A percentile compares a stretch with the other conserved stretches of the same genome.
These are phyloP conservation scores for Phrynocephalus versicolor DNA, from an alignment of 2,113 vertebrate species.

Conservation along the genomic window DNA sequence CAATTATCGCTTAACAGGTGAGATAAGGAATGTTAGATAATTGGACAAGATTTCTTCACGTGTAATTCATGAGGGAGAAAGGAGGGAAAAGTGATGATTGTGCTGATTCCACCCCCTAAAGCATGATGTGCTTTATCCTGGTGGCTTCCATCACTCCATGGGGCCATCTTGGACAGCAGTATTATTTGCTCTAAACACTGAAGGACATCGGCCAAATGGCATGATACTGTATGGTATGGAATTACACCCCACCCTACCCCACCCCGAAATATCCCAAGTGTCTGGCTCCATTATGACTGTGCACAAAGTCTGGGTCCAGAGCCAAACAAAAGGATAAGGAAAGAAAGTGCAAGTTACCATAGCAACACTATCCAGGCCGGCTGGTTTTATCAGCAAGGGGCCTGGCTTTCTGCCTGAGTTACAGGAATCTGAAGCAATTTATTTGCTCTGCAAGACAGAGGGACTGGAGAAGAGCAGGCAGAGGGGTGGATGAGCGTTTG, in stretches of 20 bases:
- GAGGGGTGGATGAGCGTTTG: slow-evolving; percentile 13
- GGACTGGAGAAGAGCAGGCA: slow-evolving; percentile 46
- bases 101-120: slow-evolving; percentile 42
- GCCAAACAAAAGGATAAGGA: slow-evolving; percentile 78
- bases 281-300: slow-evolving; percentile 73
- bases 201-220: slow-evolving; percentile 66
- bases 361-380: slow-evolving; percentile 73
- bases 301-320: slow-evolving; percentile 77
- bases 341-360: slow-evolving; percentile 79
- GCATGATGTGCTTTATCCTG: slow-evolving; percentile 63
- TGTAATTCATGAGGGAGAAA: neutral
- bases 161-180: slow-evolving; percentile 67
- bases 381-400: slow-evolving; percentile 79
- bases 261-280: slow-evolving; percentile 68
- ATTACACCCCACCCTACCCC: slow-evolving; percentile 71
- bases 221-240: slow-evolving; percentile 64
- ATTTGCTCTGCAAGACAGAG: slow-evolving; percentile 62
- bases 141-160: slow-evolving; percentile 53
- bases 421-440: slow-evolving; percentile 75
- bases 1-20: too few relatives aligned
- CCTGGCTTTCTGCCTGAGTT: slow-evolving; percentile 75
- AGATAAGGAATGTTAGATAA: slow-evolving; percentile 56
- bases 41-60: slow-evolving; percentile 26
- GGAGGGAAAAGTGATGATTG: slow-evolving; percentile 60
- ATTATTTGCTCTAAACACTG: slow-evolving; percentile 59